A percentile compares a stretch with the other conserved stretches of the same genome.
These are phyloP conservation scores for Linnaemya vulpina DNA, from an alignment of 2,888 invertebrate genomes.

Conservation along the genomic window DNA sequence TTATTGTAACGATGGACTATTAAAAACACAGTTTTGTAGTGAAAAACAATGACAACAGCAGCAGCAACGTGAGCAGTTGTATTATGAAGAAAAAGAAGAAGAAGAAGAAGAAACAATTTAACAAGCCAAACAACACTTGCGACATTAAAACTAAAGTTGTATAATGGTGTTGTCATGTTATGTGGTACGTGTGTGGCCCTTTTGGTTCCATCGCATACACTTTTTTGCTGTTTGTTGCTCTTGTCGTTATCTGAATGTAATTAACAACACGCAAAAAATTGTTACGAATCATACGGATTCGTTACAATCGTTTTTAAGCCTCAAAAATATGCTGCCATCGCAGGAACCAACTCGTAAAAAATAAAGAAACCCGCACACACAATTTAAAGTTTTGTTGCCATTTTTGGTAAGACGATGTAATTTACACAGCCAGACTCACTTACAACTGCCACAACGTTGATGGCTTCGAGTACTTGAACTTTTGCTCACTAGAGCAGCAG, in stretches of 20 bases:
- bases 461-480: conserved; percentile 18
- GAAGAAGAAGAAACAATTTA: conserved; percentile 40
- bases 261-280: conserved; percentile 73
- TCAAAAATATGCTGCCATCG: conserved; percentile 8
- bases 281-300: conserved; percentile 18
- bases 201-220: conserved; percentile 22
- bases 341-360: not conserved
- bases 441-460: conserved; percentile 24
- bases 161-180: conserved; percentile 56
- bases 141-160: conserved; percentile 68
- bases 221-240: conserved; percentile 15
- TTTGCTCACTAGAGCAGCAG: conserved; percentile 24
- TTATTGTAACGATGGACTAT: conserved; percentile 48
- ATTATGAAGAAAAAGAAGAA: not conserved
- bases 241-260: conserved; percentile 69
- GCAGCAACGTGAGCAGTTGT: not conserved
- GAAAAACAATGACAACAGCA: conserved; percentile 40
- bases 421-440: conserved; percentile 55
- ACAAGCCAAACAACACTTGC: conserved; percentile 71
- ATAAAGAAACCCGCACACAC: not conserved
- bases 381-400: conserved; percentile 61
- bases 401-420: conserved; percentile 67
- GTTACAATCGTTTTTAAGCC: conserved; percentile 29
- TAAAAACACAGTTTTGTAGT: conserved; percentile 41
- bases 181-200: conserved; percentile 63